Conservation (phyloP, 1,140 invertebrate species). For the Plectrocnemia conspersa region DNA sequence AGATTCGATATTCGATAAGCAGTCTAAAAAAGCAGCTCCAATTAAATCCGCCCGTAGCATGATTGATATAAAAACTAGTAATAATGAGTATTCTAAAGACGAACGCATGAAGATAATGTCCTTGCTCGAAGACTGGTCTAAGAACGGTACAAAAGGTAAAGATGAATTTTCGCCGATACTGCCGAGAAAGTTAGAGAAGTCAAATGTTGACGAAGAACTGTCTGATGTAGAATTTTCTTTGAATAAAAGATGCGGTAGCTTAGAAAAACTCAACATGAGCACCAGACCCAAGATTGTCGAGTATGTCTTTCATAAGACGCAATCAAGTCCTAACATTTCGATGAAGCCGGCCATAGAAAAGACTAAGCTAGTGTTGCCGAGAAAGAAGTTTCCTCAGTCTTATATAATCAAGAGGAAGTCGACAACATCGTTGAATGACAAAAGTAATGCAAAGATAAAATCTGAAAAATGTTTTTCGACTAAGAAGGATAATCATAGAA, state of each 20-base stretch:
- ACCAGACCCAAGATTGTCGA: conserved; percentile 33
- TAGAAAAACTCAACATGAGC: conserved; percentile 34
- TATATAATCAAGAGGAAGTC: conserved; percentile 31
- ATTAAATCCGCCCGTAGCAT: background rate
- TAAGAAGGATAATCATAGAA: too few relatives aligned
- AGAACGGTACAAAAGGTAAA: conserved; percentile 50
- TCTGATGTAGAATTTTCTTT: conserved; percentile 31
- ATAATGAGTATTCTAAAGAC: conserved; percentile 43
- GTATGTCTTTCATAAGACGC: conserved; percentile 31
- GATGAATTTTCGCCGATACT: conserved; percentile 44
- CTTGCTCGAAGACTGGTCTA: conserved; percentile 56
- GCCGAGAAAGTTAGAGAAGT: conserved; percentile 36
- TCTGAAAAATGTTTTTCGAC: conserved; percentile 27
- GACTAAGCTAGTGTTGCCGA: conserved; percentile 21
- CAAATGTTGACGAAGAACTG: background rate
- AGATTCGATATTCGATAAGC: conserved; percentile 3
- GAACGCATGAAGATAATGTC: conserved; percentile 56
- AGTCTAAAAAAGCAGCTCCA: background rate
- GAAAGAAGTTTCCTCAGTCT: conserved; percentile 34
- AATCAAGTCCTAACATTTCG: conserved; percentile 30
- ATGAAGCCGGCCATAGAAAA: conserved; percentile 27
- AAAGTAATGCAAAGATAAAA: conserved; percentile 2
- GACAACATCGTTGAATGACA: too few relatives aligned
- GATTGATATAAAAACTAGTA: conserved; percentile 39
- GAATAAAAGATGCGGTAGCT: conserved; percentile 37